Conservation (phyloP, 2,113 vertebrate genomes). For the Phrynosoma blainvillii region DNA sequence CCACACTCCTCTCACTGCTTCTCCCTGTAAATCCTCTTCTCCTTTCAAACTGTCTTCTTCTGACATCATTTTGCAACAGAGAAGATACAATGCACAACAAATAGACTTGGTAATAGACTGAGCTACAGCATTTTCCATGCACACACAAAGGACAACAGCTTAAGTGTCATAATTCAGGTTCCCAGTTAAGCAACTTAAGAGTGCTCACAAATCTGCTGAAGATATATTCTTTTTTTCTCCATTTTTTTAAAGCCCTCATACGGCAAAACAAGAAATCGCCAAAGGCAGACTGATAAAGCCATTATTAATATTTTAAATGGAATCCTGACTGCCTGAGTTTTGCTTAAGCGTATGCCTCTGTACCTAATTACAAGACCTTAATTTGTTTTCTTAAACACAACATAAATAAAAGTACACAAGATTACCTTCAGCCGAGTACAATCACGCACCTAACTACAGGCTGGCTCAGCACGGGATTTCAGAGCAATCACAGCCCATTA, state of each 20-base stretch:
- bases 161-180: background rate
- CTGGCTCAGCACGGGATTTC: constrained; percentile 30
- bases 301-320: constrained; percentile 76
- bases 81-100: background rate
- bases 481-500: constrained; percentile 32
- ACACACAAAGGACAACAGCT: fast-evolving
- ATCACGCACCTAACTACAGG: constrained; percentile 22
- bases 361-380: constrained; percentile 76
- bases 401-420: constrained; percentile 71
- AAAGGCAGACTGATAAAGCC: constrained; percentile 40
- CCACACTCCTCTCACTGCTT: background rate
- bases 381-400: constrained; percentile 79
- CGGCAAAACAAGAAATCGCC: constrained; percentile 2
- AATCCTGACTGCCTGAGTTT: constrained; percentile 70
- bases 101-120: no score
- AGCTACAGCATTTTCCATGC: background rate
- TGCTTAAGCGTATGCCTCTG: constrained; percentile 71
- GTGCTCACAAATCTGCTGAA: constrained; percentile 40
- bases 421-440: constrained; percentile 60
- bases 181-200: constrained; percentile 46
- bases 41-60: background rate
- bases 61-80: background rate
- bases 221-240: background rate
- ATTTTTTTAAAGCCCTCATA: background rate
- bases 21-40: no score